Evolutionary conservation across 1,140 invertebrate genomes (phyloP).

Genomic region (Drosophila albomicans): DNA sequence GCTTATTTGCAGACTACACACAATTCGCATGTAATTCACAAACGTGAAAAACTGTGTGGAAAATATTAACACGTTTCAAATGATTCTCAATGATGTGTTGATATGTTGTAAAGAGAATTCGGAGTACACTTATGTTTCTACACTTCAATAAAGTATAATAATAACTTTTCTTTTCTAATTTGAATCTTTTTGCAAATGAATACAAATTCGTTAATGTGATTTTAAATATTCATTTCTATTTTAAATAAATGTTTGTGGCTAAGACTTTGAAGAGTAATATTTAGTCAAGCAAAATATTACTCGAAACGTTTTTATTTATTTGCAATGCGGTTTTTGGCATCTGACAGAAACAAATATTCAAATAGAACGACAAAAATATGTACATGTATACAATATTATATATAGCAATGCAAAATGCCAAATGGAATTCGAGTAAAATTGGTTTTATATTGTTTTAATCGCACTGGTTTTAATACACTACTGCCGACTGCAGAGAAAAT

Average conservation of each 20-base stretch:
- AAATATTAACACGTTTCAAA: conserved; percentile 36
- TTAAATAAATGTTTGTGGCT: too few relatives aligned
- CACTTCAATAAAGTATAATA: too few relatives aligned
- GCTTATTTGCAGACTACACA: not conserved
- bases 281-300: not conserved
- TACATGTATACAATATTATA: conserved; percentile 1
- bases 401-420: conserved; percentile 47
- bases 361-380: conserved; percentile 43
- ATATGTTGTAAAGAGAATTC: conserved; percentile 2
- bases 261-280: not conserved
- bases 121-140: too few relatives aligned
- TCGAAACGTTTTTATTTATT: conserved; percentile 32
- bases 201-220: too few relatives aligned
- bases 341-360: conserved; percentile 47
- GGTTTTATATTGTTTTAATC: conserved; percentile 33
- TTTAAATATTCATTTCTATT: not conserved
- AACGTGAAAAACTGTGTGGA: conserved; percentile 19
- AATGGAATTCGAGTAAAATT: conserved; percentile 47
- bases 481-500: too few relatives aligned
- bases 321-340: conserved; percentile 58
- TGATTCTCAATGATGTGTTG: conserved; percentile 18
- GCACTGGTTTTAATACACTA: conserved; percentile 12
- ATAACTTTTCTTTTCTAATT: too few relatives aligned
- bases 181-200: too few relatives aligned
- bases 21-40: conserved; percentile 35